Conservation (phyloP, 2,888 invertebrate species). For the Caenorhabditis panamensis region DNA sequence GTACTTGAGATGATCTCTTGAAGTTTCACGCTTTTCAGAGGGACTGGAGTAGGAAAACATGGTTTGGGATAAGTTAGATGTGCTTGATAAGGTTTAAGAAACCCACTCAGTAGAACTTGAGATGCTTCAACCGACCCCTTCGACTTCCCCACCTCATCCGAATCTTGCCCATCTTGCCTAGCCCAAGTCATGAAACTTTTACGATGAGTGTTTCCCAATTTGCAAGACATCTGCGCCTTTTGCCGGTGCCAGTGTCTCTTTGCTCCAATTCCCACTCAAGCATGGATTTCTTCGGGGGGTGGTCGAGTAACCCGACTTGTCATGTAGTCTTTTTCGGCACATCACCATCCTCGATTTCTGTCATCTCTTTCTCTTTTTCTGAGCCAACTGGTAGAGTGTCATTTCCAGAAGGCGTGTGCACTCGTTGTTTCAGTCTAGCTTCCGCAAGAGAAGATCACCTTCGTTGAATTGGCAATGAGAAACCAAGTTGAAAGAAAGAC, state of each 20-base stretch:
- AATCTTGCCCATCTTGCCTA: no score
- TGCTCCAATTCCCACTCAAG: conserved; percentile 41
- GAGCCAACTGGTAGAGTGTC: neutral
- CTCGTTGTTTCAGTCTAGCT: neutral
- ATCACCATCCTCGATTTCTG: neutral
- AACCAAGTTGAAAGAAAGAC: neutral
- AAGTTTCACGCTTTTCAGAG: no score
- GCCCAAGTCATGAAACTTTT: conserved; percentile 18
- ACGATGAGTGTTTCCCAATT: conserved; percentile 26
- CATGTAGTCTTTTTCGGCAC: neutral
- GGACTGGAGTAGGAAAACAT: no score
- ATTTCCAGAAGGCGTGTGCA: neutral
- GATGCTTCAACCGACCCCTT: no score
- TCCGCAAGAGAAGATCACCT: neutral
- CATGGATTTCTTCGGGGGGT: conserved; percentile 27
- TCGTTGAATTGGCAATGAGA: neutral
- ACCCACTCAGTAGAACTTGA: no score
- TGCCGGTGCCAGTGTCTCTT: neutral
- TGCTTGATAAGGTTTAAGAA: no score
- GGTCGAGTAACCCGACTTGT: conserved; percentile 1
- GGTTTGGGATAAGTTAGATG: no score
- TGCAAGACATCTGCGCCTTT: conserved; percentile 20
- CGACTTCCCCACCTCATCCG: no score
- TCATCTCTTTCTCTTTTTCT: conserved; percentile 5
- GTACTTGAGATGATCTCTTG: no score